Conservation (phyloP, 2,888 invertebrate species). For the Caenorhabditis sp. region DNA sequence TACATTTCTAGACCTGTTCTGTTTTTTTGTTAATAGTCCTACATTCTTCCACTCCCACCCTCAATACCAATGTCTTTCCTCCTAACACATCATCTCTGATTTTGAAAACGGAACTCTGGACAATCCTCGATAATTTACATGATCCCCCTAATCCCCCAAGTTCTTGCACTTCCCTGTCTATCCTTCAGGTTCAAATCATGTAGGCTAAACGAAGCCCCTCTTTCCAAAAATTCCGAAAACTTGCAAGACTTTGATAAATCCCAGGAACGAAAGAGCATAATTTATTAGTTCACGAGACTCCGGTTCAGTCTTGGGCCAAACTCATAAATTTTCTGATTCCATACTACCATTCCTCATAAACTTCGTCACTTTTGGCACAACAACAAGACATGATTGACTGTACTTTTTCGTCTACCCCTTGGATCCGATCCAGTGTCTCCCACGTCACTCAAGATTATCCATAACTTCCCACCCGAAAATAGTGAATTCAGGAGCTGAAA, state of each 20-base stretch:
- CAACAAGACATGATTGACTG: conserved; percentile 14
- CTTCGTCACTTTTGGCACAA: conserved; percentile 21
- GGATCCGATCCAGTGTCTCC: background rate
- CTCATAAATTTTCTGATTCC: conserved; percentile 10
- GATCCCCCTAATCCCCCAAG: background rate
- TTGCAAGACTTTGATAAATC: conserved; percentile 3
- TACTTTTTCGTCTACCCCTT: conserved; percentile 24
- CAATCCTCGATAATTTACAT: background rate
- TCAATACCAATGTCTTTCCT: background rate
- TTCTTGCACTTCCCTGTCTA: conserved; percentile 30
- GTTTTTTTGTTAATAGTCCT: background rate
- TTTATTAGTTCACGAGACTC: background rate
- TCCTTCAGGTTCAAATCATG: conserved; percentile 5
- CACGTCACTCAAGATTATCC: conserved; percentile 37
- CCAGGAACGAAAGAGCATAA: background rate
- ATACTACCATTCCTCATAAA: background rate
- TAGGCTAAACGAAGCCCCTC: conserved; percentile 10
- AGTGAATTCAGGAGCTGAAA: conserved; percentile 6
- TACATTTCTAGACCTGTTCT: background rate
- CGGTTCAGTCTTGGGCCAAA: background rate
- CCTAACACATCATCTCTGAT: conserved; percentile 11
- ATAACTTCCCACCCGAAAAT: conserved; percentile 23
- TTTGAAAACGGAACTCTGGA: background rate
- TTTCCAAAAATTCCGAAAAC: background rate
- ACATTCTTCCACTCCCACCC: background rate